Evolutionary conservation across 2,797 vertebrate genomes (phyloP).

Genomic region (Cuniculus paca): DNA sequence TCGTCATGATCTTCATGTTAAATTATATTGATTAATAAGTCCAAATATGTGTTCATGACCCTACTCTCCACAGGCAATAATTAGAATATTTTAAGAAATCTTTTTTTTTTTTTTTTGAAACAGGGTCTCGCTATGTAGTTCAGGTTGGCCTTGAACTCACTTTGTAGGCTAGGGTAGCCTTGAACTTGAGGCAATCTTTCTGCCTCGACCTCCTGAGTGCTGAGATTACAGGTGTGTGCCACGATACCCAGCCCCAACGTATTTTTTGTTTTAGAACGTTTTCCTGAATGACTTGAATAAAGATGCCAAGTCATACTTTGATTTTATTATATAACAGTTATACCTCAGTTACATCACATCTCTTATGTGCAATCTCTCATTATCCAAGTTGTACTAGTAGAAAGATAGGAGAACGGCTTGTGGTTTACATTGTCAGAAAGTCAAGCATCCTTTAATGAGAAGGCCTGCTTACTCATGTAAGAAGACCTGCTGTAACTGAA

Average conservation of each 20-base stretch:
- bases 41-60: neutral
- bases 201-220: neutral
- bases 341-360: neutral
- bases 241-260: neutral
- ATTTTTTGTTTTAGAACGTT: neutral
- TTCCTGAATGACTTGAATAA: neutral
- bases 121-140: too few species aligned
- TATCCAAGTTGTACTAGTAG: neutral
- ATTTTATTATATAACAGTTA: neutral
- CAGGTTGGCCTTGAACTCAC: too few species aligned
- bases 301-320: neutral
- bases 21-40: neutral
- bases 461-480: neutral
- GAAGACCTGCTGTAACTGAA: neutral
- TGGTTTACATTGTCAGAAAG: constrained; percentile 32
- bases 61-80: neutral
- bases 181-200: neutral
- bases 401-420: neutral
- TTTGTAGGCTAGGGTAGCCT: too few species aligned
- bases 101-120: neutral
- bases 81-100: neutral
- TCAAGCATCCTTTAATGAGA: neutral
- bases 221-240: neutral
- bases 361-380: neutral
- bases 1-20: neutral